Evolutionary conservation across 2,888 invertebrate genomes (phyloP), one percentile per base, ranked within the genome.

Genomic region (Alsophila aescularia): DNA sequence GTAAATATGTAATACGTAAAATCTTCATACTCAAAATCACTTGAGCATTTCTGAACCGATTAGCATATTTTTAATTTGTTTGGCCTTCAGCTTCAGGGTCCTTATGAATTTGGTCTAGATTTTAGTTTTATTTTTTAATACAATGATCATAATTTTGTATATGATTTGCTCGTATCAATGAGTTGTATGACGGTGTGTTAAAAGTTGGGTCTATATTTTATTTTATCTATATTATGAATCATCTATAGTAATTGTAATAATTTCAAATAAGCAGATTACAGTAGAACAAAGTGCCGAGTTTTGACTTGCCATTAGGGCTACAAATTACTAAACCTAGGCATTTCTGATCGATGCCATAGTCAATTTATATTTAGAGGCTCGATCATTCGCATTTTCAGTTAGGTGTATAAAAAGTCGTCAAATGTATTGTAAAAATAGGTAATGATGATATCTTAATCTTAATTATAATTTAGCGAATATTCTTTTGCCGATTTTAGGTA

Each of bases 401-500:
- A 53, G 36, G 42, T 14, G n/a, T 40, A 21, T 36, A 32, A 27
- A 13, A 41, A 35, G 40, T 41, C 24, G 24, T 14, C 24, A 27
- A 40, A 24, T 27, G 4, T 12, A 37, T 5, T 40, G 1, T 40
- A 14, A 24, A 40, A 9, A 18, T 13, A 32, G 32, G n/a, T 7
- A 7, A 24, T 7, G 3, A 32, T 8, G 12, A 31, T 13, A 32
- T 39, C 21, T 10, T 37, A 18, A 36, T 42, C n/a, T 29, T 42
- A 10, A 31, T 37, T 39, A 29, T 31, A 39, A 35, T 24, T 29
- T 47, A 47, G 21, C 21, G 14, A 34, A 9, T 36, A 14, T 8
- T 36, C 29, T 8, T 40, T 44, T 39, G 37, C 48, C 47, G 29
- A 13, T 37, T 41, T 29, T 79, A 77, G 68, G 72, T 78, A 82